Conservation (phyloP, 2,113 vertebrate species). For the Hyperopisus bebe region DNA sequence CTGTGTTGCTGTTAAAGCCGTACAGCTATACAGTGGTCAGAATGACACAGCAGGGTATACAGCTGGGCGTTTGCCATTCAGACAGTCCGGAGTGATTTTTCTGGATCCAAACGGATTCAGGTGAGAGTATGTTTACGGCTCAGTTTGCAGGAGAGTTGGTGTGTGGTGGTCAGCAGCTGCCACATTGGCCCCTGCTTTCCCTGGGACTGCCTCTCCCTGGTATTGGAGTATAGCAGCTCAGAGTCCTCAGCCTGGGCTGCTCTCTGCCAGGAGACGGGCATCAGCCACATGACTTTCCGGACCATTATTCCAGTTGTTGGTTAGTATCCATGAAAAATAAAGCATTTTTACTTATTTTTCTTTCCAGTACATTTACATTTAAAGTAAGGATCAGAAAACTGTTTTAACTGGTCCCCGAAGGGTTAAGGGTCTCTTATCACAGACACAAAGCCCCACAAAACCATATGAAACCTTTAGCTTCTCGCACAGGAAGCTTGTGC, state of each 20-base stretch:
- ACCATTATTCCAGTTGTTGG: conserved; percentile 54
- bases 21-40: background rate
- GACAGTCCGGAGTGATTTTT: background rate
- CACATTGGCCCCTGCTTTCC: conserved; percentile 78
- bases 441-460: background rate
- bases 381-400: background rate
- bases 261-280: conserved; percentile 63
- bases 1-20: background rate
- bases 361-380: background rate
- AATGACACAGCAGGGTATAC: background rate
- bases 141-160: conserved; percentile 60
- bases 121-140: background rate
- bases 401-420: background rate
- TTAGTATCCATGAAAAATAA: conserved; percentile 27
- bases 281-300: conserved; percentile 67
- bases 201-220: conserved; percentile 75
- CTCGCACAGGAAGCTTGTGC: background rate
- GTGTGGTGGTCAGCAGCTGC: conserved; percentile 65
- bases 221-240: conserved; percentile 76
- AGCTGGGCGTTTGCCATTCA: background rate
- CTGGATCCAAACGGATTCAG: background rate
- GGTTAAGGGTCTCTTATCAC: background rate
- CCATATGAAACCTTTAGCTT: background rate
- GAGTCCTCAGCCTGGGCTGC: conserved; percentile 69
- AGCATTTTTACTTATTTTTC: background rate